Base-by-base conservation (phyloP, 2,888 invertebrate species). In the Syrista parreyssii region DNA sequence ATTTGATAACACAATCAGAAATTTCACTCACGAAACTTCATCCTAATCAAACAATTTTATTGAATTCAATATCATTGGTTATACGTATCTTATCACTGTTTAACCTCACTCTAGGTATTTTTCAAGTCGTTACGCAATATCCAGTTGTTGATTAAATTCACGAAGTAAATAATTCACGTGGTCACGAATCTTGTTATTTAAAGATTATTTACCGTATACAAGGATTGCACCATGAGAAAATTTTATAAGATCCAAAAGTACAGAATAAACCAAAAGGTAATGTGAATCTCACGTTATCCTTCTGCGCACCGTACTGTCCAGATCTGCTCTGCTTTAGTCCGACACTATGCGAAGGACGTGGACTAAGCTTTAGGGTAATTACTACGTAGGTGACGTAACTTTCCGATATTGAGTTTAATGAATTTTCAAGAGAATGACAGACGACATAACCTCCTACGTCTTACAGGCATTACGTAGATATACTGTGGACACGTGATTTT, bases 341-440 rank as follows among this genome's bases (percentile, higher is more conserved):
- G 40, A 9, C 23, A 2, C 89, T 85, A 82, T 81, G 40, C 12
- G 31, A 71, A 30, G 71, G 71, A 32, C 15, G 71, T 31, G 31
- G 32, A 32, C 31, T 11, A 71, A 31, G 15, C 71, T 71, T 32
- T 30, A 30, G 30, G 32, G 0, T 30, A 30, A 71, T 71, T 71
- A 71, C 31, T 12, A 12, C 71, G 30, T 30, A 11, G 71, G n/a
- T 31, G 15, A 31, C 12, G 12, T 9, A 71, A 71, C 11, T 71
- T n/a, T 6, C n/a, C 71, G 71, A 71, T 71, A 71, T 71, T 71
- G 12, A 71, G 31, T 55, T 55, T 23, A 55, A 55, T 55, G 23
- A 55, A 55, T 55, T 55, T 55, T 55, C 40, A 55, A 55, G 40
- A 15, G 40, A 23, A 15, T 15, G 23, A 23, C 23, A 55, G 1